A percentile compares a stretch with the other conserved stretches of the same genome.
Evolutionary conservation across 2,888 invertebrate species (phyloP).

Genomic region (Listrodromus nycthemerus): DNA sequence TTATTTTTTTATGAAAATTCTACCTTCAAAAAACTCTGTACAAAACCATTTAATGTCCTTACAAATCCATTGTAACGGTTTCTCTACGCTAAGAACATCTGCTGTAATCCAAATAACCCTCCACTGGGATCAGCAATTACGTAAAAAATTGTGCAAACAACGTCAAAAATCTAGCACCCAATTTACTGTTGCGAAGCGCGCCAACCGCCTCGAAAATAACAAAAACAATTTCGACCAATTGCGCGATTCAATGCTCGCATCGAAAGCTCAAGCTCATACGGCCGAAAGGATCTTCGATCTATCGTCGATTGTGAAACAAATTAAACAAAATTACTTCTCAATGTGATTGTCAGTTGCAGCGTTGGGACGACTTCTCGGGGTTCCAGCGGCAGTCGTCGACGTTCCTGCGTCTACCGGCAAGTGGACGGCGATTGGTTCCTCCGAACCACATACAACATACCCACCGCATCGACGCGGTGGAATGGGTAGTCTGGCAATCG

Average conservation of each 20-base stretch:
- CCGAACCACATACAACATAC: constrained; percentile 15
- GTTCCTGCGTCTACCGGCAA: constrained; percentile 66
- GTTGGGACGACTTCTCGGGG: neutral
- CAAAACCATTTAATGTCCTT: too few species aligned
- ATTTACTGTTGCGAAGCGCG: too few species aligned
- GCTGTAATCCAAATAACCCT: too few species aligned
- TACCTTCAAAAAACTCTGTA: too few species aligned
- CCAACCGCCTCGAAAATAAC: too few species aligned
- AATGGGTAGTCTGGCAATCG: constrained; percentile 79
- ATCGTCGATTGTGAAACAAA: neutral
- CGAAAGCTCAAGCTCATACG: neutral
- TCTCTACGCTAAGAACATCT: too few species aligned
- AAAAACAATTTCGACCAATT: too few species aligned
- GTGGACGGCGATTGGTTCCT: constrained; percentile 59
- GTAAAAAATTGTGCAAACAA: too few species aligned
- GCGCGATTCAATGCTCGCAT: neutral
- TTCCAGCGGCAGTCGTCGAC: constrained; percentile 4
- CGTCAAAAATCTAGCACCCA: too few species aligned
- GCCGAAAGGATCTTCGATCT: neutral
- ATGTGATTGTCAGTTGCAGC: neutral
- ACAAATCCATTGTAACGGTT: too few species aligned
- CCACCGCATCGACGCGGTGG: constrained; percentile 63
- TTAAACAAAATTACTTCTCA: neutral
- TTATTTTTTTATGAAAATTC: too few species aligned
- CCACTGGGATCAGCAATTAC: too few species aligned